Evolutionary conservation across 2,797 vertebrate genomes (phyloP).

Genomic region (Vireo griseus): DNA sequence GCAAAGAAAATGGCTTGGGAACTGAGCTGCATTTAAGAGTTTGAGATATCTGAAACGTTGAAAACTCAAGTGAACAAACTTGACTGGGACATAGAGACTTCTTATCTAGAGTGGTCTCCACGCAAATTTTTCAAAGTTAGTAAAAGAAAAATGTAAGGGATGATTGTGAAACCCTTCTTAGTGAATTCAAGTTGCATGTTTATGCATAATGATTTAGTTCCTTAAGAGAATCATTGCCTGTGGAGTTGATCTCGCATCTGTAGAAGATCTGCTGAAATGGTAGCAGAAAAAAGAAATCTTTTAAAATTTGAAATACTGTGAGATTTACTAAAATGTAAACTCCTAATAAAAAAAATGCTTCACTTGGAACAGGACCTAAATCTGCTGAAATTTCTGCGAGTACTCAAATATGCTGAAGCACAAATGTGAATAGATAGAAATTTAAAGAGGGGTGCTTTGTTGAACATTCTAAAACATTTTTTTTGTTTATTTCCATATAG

Average conservation of each 20-base stretch:
- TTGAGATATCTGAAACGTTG: background rate
- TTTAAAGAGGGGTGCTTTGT: background rate
- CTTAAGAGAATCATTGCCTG: background rate
- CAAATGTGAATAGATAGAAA: background rate
- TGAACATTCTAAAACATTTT: background rate
- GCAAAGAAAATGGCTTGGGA: background rate
- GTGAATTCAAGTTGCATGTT: background rate
- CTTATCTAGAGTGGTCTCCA: background rate
- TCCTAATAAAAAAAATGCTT: background rate
- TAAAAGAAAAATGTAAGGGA: background rate
- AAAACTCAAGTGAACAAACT: background rate
- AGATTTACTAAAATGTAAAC: background rate
- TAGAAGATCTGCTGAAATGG: background rate
- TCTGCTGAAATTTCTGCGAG: background rate
- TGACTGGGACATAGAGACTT: background rate
- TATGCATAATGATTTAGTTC: background rate
- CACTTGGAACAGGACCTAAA: background rate
- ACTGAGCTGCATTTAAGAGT: background rate
- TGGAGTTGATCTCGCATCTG: background rate
- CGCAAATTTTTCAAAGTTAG: background rate
- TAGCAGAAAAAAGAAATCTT: background rate
- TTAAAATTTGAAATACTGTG: background rate
- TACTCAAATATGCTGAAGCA: background rate
- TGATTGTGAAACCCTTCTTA: background rate
- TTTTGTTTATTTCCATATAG: background rate